Base-by-base conservation (phyloP, 2,113 vertebrate genomes). In the Oreochromis tanganicae region DNA sequence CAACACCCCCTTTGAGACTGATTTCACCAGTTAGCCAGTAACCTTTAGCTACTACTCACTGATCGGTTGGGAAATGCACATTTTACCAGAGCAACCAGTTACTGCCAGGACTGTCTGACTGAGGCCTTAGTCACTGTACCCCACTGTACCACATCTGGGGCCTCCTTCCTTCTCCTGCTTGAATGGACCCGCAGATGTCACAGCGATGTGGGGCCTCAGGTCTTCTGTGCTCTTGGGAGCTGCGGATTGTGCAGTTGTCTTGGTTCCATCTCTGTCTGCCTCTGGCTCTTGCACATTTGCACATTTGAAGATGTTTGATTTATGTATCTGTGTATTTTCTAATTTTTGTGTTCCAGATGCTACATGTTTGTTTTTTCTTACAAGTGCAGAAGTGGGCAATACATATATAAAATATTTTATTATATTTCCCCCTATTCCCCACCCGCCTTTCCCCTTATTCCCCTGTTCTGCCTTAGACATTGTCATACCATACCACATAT, bases 381-480 rank as follows among this genome's bases (percentile, higher is more conserved):
- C 29, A 61, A 34, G 29, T 34, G 57, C 27, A 32, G 14, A 32
- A 61, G 0, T 61, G 14, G 0, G 57, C 27, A 9, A 10, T 61
- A 0, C 16, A 34, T 34, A 57, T 57, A 0, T 57, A 16, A 0
- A 57, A 19, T 19, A 3, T 61, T 61, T 34, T 9, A 34, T 17
- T 19, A 10, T 61, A 34, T 61, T 10, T 34, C 16, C 2, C 1
- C 8, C 57, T 61, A 34, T 6, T 34, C 57, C 0, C 9, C 29
- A 61, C 5, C n/a, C 9, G 4, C 57, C 8, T 61, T 61, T 34
- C 57, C 29, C 16, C 4, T 38, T 38, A 9, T 9, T 9, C 3
- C 36, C 36, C 36, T 38, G 36, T 38, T 4, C 36, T 38, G 36
- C 36, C 36, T 36, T 36, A 36, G 36, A 36, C 8, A 36, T 36